phyloP scores from a whole-genome alignment of 35 echinoderm and acorn worm species.

The Hemicentrotus pulcherrimus region DNA sequence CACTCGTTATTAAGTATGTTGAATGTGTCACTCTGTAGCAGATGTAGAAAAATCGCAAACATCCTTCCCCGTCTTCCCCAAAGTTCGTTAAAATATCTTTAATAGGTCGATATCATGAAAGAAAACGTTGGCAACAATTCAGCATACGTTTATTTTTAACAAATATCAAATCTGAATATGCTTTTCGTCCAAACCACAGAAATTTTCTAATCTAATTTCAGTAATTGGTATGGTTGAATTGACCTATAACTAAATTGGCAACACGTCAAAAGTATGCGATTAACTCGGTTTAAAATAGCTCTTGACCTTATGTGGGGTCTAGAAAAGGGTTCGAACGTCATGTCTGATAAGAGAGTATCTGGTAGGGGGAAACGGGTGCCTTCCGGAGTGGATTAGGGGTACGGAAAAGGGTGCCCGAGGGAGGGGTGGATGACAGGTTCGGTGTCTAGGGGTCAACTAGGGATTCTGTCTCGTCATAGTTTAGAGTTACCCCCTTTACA shows the following conservation, averaged over 20 bases:
- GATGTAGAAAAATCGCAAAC: background rate
- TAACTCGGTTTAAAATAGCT: background rate
- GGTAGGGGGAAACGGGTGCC: background rate
- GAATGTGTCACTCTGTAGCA: background rate
- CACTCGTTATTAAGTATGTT: background rate
- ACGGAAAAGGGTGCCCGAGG: background rate
- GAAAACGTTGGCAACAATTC: slow-evolving; percentile 8
- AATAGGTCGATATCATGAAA: background rate
- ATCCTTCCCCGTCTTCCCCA: background rate
- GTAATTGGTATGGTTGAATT: background rate
- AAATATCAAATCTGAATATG: background rate
- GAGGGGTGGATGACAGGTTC: background rate
- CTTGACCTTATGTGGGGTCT: background rate
- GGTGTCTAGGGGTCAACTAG: background rate
- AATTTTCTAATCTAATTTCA: background rate
- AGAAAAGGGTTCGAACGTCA: background rate
- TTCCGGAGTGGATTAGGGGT: background rate
- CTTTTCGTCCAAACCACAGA: background rate
- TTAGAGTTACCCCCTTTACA: background rate
- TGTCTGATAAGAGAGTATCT: background rate
- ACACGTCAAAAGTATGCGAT: slow-evolving; percentile 1
- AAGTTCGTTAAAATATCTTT: background rate
- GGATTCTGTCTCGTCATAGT: background rate
- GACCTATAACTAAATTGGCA: background rate
- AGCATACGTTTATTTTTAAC: background rate